A percentile compares a stretch with the other conserved stretches of the same genome.
phyloP scores from a whole-genome alignment of 2,888 invertebrate genomes.

The Ganaspis brasiliensis region DNA sequence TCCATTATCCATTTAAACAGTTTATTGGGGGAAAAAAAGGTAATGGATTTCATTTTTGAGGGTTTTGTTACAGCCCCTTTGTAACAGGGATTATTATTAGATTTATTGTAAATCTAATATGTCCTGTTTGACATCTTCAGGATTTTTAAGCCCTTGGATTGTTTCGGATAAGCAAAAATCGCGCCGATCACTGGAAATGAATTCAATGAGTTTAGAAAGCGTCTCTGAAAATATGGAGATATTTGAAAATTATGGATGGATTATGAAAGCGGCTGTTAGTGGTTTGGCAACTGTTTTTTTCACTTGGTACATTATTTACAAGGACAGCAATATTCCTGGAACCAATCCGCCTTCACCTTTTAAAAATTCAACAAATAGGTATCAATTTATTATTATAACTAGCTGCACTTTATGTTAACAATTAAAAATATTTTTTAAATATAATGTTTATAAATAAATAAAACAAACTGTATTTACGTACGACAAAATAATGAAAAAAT shows the following conservation, averaged over 20 bases:
- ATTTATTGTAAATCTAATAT: conserved; percentile 39
- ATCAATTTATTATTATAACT: too few relatives aligned
- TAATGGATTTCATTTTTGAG: conserved; percentile 24
- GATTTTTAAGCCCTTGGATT: conserved; percentile 13
- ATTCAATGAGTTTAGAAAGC: neutral
- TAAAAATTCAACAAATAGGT: conserved; percentile 82
- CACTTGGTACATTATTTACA: conserved; percentile 84
- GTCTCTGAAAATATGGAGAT: conserved; percentile 25
- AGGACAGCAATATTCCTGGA: conserved; percentile 84
- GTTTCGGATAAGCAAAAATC: neutral
- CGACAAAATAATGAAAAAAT: too few relatives aligned
- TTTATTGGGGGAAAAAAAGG: conserved; percentile 1
- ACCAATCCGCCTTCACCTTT: conserved; percentile 84
- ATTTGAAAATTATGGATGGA: conserved; percentile 64
- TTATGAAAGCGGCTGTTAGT: conserved; percentile 73
- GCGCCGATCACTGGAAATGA: neutral
- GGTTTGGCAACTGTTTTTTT: conserved; percentile 82
- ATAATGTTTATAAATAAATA: too few relatives aligned
- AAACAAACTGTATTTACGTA: too few relatives aligned
- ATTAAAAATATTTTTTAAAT: too few relatives aligned
- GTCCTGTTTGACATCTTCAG: conserved; percentile 39
- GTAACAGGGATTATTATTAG: conserved; percentile 40
- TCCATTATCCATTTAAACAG: neutral
- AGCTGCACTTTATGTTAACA: too few relatives aligned
- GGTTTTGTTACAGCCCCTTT: conserved; percentile 38